Conservation (phyloP, 1,140 invertebrate genomes). For the Calycopis cecrops region DNA sequence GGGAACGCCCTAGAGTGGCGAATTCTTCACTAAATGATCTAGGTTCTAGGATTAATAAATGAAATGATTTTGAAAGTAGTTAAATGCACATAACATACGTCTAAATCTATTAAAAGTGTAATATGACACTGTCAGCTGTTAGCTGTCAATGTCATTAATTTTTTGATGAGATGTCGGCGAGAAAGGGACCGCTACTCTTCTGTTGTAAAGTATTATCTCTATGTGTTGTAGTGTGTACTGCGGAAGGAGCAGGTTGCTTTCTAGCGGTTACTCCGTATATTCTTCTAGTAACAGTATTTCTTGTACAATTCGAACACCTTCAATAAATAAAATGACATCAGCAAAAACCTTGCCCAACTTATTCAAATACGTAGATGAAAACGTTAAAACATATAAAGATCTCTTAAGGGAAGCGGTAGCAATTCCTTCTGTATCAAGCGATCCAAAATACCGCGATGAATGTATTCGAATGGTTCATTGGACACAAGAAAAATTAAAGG, state of each 20-base stretch:
- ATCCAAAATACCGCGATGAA: conserved; percentile 86
- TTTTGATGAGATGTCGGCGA: conserved; percentile 27
- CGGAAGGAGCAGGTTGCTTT: no score
- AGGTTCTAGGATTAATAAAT: no score
- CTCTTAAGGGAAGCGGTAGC: conserved; percentile 90
- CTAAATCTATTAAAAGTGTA: not conserved
- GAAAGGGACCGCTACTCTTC: conserved; percentile 27
- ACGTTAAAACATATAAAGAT: conserved; percentile 86
- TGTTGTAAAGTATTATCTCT: no score
- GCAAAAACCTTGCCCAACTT: conserved; percentile 53
- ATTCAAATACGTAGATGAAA: conserved; percentile 86
- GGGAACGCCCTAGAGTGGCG: no score
- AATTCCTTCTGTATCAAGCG: conserved; percentile 96
- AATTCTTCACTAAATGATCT: no score
- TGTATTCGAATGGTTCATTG: conserved; percentile 83
- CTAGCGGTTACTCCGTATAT: no score
- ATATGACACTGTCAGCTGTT: conserved; percentile 13
- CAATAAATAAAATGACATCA: conserved; percentile 50
- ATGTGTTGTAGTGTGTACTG: no score
- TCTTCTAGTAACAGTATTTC: no score
- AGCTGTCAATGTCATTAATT: conserved; percentile 17
- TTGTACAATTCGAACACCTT: conserved; percentile 31
- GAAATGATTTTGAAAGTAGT: no score
- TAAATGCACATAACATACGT: not conserved
- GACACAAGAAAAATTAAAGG: conserved; percentile 83